Evolutionary conservation across 2,797 vertebrate species (phyloP).

Genomic region (Cynodonichthys magdalenae): DNA sequence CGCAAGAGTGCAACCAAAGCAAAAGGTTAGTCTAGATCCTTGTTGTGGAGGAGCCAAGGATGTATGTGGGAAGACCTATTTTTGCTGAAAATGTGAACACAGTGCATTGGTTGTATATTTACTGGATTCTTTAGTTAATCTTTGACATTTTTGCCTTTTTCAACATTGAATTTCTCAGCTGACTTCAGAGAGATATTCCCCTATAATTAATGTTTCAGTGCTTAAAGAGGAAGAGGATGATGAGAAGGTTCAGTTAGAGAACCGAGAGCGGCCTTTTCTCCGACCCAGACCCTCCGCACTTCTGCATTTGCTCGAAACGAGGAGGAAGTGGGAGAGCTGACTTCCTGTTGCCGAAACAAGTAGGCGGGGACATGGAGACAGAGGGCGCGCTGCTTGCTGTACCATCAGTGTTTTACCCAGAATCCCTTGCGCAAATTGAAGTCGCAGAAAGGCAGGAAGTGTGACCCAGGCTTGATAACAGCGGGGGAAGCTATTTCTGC

Average conservation of each 20-base stretch:
- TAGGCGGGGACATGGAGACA: not conserved
- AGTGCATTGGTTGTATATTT: no score
- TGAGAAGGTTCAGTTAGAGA: constrained; percentile 35
- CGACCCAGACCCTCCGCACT: constrained; percentile 39
- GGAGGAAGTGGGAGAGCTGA: constrained; percentile 71
- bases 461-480: constrained; percentile 68
- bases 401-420: constrained; percentile 41
- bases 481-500: constrained; percentile 57
- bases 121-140: no score
- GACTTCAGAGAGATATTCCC: no score
- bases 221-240: constrained; percentile 19
- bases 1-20: no score
- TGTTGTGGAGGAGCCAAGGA: no score
- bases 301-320: constrained; percentile 63
- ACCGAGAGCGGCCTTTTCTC: constrained; percentile 49
- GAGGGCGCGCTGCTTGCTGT: not conserved
- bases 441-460: constrained; percentile 70
- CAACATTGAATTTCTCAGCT: not conserved
- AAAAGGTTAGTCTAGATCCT: no score
- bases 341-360: constrained; percentile 61
- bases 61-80: no score
- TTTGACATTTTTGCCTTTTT: no score
- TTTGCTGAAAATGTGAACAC: no score
- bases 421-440: constrained; percentile 31
- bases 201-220: not conserved